Conservation (phyloP, 2,797 vertebrate genomes). For the Chaetophractus vellerosus region DNA sequence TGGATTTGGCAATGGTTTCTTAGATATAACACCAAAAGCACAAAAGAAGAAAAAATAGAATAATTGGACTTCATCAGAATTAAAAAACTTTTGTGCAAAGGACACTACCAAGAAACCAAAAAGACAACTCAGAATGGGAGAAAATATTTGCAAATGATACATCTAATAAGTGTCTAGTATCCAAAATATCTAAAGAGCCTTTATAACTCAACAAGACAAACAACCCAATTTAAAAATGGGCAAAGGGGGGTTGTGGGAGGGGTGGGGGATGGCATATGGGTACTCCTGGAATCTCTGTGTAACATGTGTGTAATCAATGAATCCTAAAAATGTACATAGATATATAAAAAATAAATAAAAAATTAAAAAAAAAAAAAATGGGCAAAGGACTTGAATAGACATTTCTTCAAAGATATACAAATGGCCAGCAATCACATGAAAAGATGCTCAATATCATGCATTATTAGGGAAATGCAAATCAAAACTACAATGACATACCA, state of each 20-base stretch:
- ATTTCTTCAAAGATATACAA: slow-evolving; percentile 60
- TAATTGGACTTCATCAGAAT: background rate
- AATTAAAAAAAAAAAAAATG: too few species aligned
- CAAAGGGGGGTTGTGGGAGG: too few species aligned
- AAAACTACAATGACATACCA: slow-evolving; percentile 36
- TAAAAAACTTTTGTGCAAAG: slow-evolving; percentile 4
- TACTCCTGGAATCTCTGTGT: too few species aligned
- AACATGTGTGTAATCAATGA: too few species aligned
- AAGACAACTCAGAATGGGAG: background rate
- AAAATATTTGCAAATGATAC: slow-evolving; percentile 62
- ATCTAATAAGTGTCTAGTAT: slow-evolving; percentile 4
- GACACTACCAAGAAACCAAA: slow-evolving; percentile 31
- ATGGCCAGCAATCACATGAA: slow-evolving; percentile 39
- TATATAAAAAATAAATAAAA: too few species aligned
- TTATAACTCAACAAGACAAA: slow-evolving; percentile 52
- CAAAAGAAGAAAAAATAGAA: background rate
- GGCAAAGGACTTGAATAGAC: slow-evolving; percentile 29
- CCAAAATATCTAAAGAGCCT: slow-evolving; percentile 56
- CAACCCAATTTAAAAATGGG: slow-evolving; percentile 41
- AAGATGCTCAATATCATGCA: slow-evolving; percentile 25
- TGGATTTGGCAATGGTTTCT: background rate
- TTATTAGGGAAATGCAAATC: slow-evolving; percentile 53
- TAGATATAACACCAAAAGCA: background rate
- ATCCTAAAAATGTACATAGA: too few species aligned
- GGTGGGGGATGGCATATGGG: too few species aligned